Evolutionary conservation across 2,797 vertebrate genomes (phyloP), one percentile per base, ranked within the genome.

Genomic region (Oreortyx pictus): DNA sequence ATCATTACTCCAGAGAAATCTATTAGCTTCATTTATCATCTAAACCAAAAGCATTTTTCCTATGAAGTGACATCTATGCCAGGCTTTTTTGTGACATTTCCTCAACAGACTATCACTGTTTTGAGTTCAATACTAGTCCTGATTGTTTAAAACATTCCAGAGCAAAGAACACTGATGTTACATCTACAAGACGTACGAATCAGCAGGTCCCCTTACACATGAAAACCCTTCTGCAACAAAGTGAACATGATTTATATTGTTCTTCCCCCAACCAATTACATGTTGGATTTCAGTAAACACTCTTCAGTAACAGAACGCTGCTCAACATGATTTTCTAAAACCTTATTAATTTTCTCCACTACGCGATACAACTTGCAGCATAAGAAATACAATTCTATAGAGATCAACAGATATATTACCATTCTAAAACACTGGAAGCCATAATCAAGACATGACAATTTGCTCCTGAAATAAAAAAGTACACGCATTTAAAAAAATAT

Each of bases 381-480:
- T 1, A 11, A 62, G 86, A 77, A 86, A 82, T 31, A 16, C 68
- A 62, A 35, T 83, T 90, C 81, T 81, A 33, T 5, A 61, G 66
- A 64, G 81, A 78, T 35, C 82, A 70, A 47, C 92, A 35, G 64
- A 76, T 82, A 86, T 14, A 68, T 82, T 71, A 33, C 86, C 76
- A 62, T 60, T 92, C 84, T 76, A 74, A 85, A 76, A 84, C 41
- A 49, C 82, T 80, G 82, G 75, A 94, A 96, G 73, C 87, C 78
- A 44, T 68, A 92, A 59, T 82, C 89, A 88, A 88, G 76, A 74
- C 88, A 57, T 20, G 31, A 56, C n/a, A 19, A 33, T 78, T 93
- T 80, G 90, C 43, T 86, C 90, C 68, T 46, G 79, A 93, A 97
- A 94, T 54, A 52, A 60, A 95, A 95, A 92, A 35, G 80, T 67